Conservation (phyloP, 2,888 invertebrate species). For the Choreutis nemorana region DNA sequence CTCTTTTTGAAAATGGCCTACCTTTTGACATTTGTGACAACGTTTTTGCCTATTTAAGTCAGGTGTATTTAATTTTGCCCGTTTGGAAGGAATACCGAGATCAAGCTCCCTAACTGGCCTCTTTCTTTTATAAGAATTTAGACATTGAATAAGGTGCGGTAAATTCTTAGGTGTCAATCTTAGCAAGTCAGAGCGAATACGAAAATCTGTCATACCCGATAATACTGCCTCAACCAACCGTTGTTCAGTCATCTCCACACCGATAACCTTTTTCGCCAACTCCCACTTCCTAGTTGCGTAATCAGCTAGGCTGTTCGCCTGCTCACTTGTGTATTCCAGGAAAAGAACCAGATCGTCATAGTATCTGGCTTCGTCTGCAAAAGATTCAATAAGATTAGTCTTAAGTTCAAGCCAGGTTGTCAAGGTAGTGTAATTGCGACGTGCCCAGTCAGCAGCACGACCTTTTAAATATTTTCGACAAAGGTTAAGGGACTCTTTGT, state of each 20-base stretch:
- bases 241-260: slow-evolving; percentile 8
- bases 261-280: slow-evolving; percentile 9
- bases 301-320: slow-evolving; percentile 8
- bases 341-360: slow-evolving; percentile 9
- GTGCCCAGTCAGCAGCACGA: slow-evolving; percentile 11
- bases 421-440: slow-evolving; percentile 9
- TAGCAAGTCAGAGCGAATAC: slow-evolving; percentile 10
- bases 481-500: slow-evolving; percentile 7
- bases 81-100: slow-evolving; percentile 5
- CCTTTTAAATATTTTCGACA: slow-evolving; percentile 7
- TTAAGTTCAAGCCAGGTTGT: slow-evolving; percentile 10
- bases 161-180: slow-evolving; percentile 9
- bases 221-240: slow-evolving; percentile 9
- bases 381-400: slow-evolving; percentile 8
- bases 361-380: slow-evolving; percentile 11
- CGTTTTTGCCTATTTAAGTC: slow-evolving; percentile 2
- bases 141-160: slow-evolving; percentile 7
- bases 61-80: slow-evolving; percentile 1
- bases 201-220: slow-evolving; percentile 10
- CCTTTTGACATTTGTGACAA: slow-evolving; percentile 7
- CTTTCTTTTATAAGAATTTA: slow-evolving; percentile 8
- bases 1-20: slow-evolving; percentile 5
- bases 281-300: slow-evolving; percentile 9
- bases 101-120: slow-evolving; percentile 3
- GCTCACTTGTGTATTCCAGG: slow-evolving; percentile 10